phyloP scores from a whole-genome alignment of 2,113 vertebrate species.

The Pituophis catenifer region DNA sequence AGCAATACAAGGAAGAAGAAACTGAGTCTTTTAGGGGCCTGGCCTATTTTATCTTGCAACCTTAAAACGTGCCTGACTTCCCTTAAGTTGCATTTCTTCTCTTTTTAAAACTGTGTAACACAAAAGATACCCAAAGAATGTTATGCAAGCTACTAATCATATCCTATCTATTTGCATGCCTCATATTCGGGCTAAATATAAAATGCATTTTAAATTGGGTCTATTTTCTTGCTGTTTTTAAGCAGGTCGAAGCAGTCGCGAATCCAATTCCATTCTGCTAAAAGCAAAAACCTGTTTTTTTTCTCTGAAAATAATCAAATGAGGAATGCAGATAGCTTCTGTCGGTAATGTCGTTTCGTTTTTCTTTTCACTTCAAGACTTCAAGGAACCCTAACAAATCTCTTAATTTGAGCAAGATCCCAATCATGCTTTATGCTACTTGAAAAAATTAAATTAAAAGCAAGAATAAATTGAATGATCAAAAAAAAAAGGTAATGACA shows the following conservation, averaged over 20 bases:
- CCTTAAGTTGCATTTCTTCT: neutral
- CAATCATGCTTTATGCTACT: neutral
- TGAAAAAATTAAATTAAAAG: neutral
- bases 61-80: neutral
- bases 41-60: neutral
- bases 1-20: neutral
- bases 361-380: neutral
- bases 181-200: neutral
- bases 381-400: neutral
- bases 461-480: neutral
- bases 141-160: neutral
- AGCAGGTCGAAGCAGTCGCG: neutral
- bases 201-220: neutral
- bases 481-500: neutral
- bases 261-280: neutral
- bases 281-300: neutral
- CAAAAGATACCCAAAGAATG: neutral
- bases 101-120: neutral
- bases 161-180: neutral
- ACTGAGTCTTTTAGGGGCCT: neutral
- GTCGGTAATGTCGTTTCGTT: neutral
- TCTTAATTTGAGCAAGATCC: neutral
- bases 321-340: neutral
- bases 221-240: neutral
- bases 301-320: constrained; percentile 19